Evolutionary conservation across 2,113 vertebrate species (phyloP).

Genomic region (Gracilinanus agilis): DNA sequence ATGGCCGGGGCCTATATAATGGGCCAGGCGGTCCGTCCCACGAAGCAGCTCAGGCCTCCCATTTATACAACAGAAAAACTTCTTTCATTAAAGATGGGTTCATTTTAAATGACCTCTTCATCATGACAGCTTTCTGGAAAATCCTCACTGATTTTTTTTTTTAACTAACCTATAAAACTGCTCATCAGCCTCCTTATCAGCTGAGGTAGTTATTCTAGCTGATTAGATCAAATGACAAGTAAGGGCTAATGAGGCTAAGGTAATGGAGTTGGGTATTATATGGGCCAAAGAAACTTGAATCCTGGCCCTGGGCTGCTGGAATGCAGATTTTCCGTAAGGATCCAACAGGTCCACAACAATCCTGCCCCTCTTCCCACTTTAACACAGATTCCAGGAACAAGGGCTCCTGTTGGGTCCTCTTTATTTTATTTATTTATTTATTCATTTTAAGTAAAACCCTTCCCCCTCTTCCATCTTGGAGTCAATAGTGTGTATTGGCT

Average conservation of each 20-base stretch:
- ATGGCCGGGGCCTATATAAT: neutral
- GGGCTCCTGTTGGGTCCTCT: neutral
- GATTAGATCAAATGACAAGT: neutral
- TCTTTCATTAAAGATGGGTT: neutral
- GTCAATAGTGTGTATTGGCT: no score
- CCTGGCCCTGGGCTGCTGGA: no score
- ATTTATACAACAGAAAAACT: neutral
- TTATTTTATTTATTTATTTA: neutral
- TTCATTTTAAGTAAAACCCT: no score
- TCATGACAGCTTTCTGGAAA: neutral
- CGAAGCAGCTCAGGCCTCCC: neutral
- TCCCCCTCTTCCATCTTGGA: no score
- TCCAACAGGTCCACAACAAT: neutral
- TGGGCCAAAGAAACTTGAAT: neutral
- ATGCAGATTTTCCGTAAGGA: no score
- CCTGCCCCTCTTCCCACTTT: neutral
- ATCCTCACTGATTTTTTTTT: neutral
- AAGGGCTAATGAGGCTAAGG: constrained; percentile 3
- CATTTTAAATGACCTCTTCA: neutral
- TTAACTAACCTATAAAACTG: neutral
- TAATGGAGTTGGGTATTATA: neutral
- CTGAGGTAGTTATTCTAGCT: neutral
- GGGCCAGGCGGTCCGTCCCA: neutral
- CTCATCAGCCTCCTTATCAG: constrained; percentile 19
- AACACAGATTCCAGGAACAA: neutral